Percentiles rank a stretch among this genome's conserved stretches.
Conservation (phyloP, 2,888 invertebrate genomes). For the Oxytorus armatus region DNA sequence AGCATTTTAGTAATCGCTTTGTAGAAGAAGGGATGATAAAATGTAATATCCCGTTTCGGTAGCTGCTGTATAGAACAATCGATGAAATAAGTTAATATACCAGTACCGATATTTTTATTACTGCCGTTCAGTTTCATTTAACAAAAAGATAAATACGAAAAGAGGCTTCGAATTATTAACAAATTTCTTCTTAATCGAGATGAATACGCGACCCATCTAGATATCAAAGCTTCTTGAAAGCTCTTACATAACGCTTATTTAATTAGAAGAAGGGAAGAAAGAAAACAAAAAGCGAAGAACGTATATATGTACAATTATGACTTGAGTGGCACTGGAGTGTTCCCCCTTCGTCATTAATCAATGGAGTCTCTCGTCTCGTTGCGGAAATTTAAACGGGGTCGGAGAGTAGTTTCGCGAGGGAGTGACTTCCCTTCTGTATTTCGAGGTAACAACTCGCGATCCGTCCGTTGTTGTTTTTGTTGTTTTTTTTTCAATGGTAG, state of each 20-base stretch:
- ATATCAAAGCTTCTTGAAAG: neutral
- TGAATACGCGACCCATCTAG: no score
- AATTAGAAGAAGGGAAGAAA: neutral
- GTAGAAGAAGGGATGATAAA: no score
- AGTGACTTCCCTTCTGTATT: conserved; percentile 34
- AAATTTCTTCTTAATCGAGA: no score
- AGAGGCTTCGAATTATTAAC: no score
- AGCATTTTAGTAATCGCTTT: no score
- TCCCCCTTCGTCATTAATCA: conserved; percentile 12
- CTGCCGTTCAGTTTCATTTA: no score
- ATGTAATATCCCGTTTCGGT: no score
- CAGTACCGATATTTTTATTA: no score
- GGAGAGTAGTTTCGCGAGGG: conserved; percentile 60
- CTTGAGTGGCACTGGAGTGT: conserved; percentile 15
- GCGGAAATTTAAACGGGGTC: conserved; percentile 31
- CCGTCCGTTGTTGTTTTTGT: neutral
- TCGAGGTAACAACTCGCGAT: neutral
- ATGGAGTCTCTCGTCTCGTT: neutral
- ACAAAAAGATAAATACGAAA: no score
- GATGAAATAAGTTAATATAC: no score
- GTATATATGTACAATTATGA: conserved; percentile 16
- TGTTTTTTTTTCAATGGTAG: neutral
- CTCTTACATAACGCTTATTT: neutral
- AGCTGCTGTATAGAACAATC: no score
- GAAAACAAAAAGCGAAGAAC: neutral